phyloP scores from a whole-genome alignment of 2,797 vertebrate species.

The Sciaenops ocellatus region DNA sequence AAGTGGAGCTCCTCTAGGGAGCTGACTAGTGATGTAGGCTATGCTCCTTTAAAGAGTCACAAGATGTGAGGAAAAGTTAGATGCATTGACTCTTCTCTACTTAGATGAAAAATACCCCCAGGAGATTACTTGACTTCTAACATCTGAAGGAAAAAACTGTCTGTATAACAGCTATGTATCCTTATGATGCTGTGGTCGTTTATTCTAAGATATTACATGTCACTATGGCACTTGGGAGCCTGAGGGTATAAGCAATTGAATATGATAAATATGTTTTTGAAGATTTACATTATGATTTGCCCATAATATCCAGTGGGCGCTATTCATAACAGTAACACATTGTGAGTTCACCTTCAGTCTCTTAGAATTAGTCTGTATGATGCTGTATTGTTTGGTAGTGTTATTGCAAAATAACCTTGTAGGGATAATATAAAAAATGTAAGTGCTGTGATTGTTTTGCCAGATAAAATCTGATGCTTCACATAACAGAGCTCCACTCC shows the following conservation, averaged over 20 bases:
- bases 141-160: constrained; percentile 48
- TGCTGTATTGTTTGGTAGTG: background rate
- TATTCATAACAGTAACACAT: background rate
- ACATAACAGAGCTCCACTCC: background rate
- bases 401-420: background rate
- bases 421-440: background rate
- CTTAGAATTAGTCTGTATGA: background rate
- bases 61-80: constrained; percentile 64
- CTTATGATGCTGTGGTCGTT: constrained; percentile 22
- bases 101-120: constrained; percentile 53
- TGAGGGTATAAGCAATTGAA: background rate
- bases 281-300: background rate
- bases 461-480: constrained; percentile 6
- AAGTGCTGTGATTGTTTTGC: background rate
- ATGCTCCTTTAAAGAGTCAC: constrained; percentile 64
- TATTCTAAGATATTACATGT: background rate
- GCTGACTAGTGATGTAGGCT: constrained; percentile 47
- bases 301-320: background rate
- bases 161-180: constrained; percentile 19
- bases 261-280: constrained; percentile 1
- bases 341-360: background rate
- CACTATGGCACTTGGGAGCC: background rate
- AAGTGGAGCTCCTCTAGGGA: constrained; percentile 59
- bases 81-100: constrained; percentile 49
- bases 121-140: constrained; percentile 47